phyloP scores from a whole-genome alignment of 2,888 invertebrate species.

The Dryococelus australis region DNA sequence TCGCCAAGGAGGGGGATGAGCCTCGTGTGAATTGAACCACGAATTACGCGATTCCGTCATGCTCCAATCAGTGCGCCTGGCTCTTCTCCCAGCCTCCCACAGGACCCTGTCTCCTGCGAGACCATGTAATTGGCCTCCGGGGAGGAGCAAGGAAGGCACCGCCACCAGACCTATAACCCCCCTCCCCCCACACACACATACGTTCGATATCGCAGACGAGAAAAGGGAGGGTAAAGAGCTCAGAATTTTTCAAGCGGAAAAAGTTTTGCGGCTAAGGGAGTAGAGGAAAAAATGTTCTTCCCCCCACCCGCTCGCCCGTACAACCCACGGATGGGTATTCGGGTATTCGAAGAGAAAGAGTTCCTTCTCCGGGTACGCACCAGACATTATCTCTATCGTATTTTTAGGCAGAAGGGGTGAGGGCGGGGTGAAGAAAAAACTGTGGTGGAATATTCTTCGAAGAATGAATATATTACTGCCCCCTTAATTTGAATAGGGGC shows the following conservation, averaged over 20 bases:
- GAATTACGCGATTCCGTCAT: slow-evolving; percentile 47
- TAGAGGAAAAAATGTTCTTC: background rate
- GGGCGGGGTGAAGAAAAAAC: background rate
- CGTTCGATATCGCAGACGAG: background rate
- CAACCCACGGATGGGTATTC: too few species aligned
- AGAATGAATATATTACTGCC: slow-evolving; percentile 23
- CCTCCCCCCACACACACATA: background rate
- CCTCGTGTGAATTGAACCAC: slow-evolving; percentile 45
- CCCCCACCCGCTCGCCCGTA: background rate
- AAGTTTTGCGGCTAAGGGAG: slow-evolving; percentile 21
- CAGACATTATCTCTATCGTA: slow-evolving; percentile 11
- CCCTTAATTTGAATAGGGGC: slow-evolving; percentile 21
- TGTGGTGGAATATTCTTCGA: background rate
- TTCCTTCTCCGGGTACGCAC: background rate
- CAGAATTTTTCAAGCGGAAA: slow-evolving; percentile 23
- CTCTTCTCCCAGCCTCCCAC: slow-evolving; percentile 26
- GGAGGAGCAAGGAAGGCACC: slow-evolving; percentile 25
- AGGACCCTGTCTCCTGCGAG: slow-evolving; percentile 28
- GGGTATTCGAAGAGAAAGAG: background rate
- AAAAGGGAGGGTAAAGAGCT: background rate
- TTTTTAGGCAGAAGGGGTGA: background rate
- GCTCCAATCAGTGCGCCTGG: slow-evolving; percentile 50
- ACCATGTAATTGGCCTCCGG: slow-evolving; percentile 33
- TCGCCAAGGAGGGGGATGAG: background rate
- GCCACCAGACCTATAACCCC: background rate